Evolutionary conservation across 2,888 invertebrate genomes (phyloP), one percentile per base, ranked within the genome.

Genomic region (Theretra japonica): DNA sequence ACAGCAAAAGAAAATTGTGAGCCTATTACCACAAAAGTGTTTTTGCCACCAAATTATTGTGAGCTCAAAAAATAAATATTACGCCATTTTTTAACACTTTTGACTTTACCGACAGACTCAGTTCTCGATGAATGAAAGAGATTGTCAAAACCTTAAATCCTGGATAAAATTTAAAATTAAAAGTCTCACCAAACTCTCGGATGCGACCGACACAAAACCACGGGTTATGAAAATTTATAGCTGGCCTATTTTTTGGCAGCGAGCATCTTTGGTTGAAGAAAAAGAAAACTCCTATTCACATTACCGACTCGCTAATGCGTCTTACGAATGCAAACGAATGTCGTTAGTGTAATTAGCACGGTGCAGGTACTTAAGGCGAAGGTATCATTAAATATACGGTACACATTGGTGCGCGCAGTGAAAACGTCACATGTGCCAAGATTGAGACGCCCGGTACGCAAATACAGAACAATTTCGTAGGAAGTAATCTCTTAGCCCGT

Each of bases 401-500:
- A 53, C 62, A 62, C 30, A 33, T 71, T 21, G 30, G 41, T 69
- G 50, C 65, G 73, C 74, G 77, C 62, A 53, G 69, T 73, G 73
- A 73, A 79, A 79, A 76, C 75, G 76, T 77, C 72, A 76, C 73
- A 77, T 78, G 81, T 73, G 73, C 56, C 71, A 71, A 73, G 73
- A 75, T 73, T 77, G 75, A 73, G 74, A 72, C 53, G 50, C 56
- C 75, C 73, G 75, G 75, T 79, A 84, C 84, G 86, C 81, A 86
- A 85, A 87, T 83, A 83, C 77, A 75, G 76, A 80, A 83, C 79
- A 82, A 82, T 83, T 83, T 80, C 81, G 80, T 83, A 85, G 85
- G 86, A 85, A 87, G 87, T 88, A 90, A 90, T 90, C 89, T 90
- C 84, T 89, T 88, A 91, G 87, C 82, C 80, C 84, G 78, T 82